Percentiles rank a stretch among this genome's conserved stretches.
These are phyloP conservation scores for Elachura formosa DNA, from an alignment of 2,113 vertebrate genomes.

Conservation along the genomic window DNA sequence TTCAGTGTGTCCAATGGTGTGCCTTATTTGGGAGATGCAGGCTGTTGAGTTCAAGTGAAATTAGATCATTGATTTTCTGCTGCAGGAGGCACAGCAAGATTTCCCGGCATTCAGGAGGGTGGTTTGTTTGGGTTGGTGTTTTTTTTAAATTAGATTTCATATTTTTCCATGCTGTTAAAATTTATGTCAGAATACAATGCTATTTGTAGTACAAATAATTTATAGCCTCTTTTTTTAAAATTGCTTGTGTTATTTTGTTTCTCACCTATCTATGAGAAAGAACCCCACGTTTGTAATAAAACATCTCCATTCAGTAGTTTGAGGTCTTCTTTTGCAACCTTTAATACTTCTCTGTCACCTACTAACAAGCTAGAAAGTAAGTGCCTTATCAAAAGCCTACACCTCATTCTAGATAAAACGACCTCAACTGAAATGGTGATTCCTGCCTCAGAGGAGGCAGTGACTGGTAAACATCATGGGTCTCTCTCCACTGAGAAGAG, in stretches of 20 bases:
- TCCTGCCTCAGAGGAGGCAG: background rate
- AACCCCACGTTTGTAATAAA: background rate
- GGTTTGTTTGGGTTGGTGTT: background rate
- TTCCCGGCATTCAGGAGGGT: background rate
- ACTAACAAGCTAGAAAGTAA: background rate
- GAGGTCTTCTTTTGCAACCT: background rate
- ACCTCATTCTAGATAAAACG: background rate
- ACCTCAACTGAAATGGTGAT: background rate
- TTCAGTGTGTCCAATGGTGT: background rate
- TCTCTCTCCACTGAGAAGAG: background rate
- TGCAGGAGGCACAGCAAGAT: background rate
- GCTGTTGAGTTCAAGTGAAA: constrained; percentile 20
- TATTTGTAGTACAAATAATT: background rate
- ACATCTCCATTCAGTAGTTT: background rate
- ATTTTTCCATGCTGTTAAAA: background rate
- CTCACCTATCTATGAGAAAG: background rate
- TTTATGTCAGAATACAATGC: background rate
- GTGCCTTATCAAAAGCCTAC: background rate
- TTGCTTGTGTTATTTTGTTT: background rate
- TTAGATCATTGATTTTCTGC: constrained; percentile 27
- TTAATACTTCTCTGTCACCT: background rate
- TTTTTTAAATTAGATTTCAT: background rate
- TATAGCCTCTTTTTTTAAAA: background rate
- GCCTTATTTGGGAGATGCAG: background rate
- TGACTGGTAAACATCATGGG: background rate